A percentile compares a stretch with the other conserved stretches of the same genome.
These are phyloP conservation scores for Laticauda colubrina DNA, from an alignment of 2,113 vertebrate genomes.

Conservation along the genomic window DNA sequence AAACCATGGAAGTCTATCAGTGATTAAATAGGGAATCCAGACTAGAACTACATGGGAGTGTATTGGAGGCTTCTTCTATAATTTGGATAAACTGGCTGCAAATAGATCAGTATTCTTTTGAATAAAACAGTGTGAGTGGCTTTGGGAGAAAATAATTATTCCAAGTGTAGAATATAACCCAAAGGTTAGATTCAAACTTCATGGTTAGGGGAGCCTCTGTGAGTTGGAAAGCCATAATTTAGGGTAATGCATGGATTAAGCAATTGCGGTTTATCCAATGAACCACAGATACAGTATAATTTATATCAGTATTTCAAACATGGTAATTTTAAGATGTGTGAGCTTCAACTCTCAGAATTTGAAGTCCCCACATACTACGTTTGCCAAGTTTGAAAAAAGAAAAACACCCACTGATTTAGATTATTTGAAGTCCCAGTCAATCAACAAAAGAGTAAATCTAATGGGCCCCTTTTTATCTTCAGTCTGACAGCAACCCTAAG, in stretches of 20 bases:
- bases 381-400: not conserved
- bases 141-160: not conserved
- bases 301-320: not conserved
- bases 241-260: not conserved
- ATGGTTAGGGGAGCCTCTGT: not conserved
- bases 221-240: not conserved
- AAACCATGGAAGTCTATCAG: not conserved
- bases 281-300: not conserved
- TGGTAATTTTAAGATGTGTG: not conserved
- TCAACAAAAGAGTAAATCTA: not conserved
- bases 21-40: not conserved
- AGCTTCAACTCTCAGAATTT: not conserved
- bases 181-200: not conserved
- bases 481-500: not conserved
- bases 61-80: not conserved
- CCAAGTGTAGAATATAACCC: not conserved
- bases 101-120: not conserved
- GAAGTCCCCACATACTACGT: not conserved
- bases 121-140: not conserved
- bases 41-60: not conserved
- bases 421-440: not conserved
- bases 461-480: not conserved
- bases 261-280: not conserved
- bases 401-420: not conserved
- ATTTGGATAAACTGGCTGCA: not conserved